Base-by-base conservation (phyloP, 2,888 invertebrate genomes). In the Caradrina clavipalpis region DNA sequence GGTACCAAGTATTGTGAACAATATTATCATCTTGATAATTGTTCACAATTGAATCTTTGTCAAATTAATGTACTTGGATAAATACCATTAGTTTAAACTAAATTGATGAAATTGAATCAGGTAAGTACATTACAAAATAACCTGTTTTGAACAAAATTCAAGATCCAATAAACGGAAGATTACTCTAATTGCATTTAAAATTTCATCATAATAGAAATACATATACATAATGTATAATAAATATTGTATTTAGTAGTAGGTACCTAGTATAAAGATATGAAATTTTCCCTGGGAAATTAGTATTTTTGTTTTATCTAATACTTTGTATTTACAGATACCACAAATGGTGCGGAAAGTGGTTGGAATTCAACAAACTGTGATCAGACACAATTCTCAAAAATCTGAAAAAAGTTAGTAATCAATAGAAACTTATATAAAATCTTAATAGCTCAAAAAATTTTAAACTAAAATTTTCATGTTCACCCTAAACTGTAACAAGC, bases 341-440 rank as follows among this genome's bases (percentile, higher is more conserved):
- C 69, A 72, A 31, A 62, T 83, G 58, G 65, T 83, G 58, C 83
- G 84, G 35, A 86, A 85, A 72, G 60, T 88, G 0, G 39, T 80
- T 42, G 83, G 79, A n/a, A 69, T 76, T 35, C 85, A 89, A 54
- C 80, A 72, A 15, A 85, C 88, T 60, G 63, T 82, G 50, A 49
- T 73, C n/a, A 81, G 78, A 76, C 76, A 77, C 72, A 90, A 94
- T 57, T 74, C 87, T 13, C 94, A 93, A 73, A 94, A 92, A 83
- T 87, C 91, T 7, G 95, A 95, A 85, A 95, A 95, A 90, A 95
- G 95, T 95, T 87, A 81, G 91, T 81, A 61, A 7, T 8, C 7
- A 45, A 47, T 17, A 35, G 6, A 45, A 45, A 17, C 17, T 13
- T 13, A n/a, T 10, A 35, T 31, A 31, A 31, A 3, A 31, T 31